Conservation (phyloP, 2,113 vertebrate genomes). For the Anser cygnoides region DNA sequence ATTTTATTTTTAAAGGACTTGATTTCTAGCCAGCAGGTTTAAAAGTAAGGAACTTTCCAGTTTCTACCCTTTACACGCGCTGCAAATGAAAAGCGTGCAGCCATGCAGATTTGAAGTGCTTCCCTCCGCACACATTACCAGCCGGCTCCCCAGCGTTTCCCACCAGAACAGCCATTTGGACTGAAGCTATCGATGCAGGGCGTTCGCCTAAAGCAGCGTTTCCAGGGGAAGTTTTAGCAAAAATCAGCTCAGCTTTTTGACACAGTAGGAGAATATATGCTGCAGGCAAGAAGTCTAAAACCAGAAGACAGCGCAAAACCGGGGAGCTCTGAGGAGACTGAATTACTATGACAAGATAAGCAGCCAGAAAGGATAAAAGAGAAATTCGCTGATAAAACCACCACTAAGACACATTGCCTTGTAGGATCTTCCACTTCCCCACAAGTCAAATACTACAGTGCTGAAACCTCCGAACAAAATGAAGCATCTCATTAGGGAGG, state of each 20-base stretch:
- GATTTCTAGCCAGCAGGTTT: neutral
- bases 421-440: neutral
- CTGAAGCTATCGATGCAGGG: neutral
- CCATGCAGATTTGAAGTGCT: neutral
- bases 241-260: neutral
- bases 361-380: neutral
- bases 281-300: neutral
- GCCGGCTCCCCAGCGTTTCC: neutral
- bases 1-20: neutral
- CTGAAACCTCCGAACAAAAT: neutral
- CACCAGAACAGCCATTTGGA: neutral
- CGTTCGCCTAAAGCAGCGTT: neutral
- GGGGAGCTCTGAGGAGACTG: neutral
- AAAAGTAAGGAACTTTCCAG: neutral
- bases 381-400: neutral
- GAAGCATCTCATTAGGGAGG: neutral
- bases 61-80: neutral
- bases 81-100: neutral
- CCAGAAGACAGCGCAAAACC: neutral
- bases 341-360: neutral
- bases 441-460: neutral
- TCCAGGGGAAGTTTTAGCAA: neutral
- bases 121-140: rapidly evolving
- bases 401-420: neutral
- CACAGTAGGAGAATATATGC: neutral